Evolutionary conservation across 2,888 invertebrate species (phyloP), one percentile per base, ranked within the genome.

Genomic region (Sminthurinus aureus): DNA sequence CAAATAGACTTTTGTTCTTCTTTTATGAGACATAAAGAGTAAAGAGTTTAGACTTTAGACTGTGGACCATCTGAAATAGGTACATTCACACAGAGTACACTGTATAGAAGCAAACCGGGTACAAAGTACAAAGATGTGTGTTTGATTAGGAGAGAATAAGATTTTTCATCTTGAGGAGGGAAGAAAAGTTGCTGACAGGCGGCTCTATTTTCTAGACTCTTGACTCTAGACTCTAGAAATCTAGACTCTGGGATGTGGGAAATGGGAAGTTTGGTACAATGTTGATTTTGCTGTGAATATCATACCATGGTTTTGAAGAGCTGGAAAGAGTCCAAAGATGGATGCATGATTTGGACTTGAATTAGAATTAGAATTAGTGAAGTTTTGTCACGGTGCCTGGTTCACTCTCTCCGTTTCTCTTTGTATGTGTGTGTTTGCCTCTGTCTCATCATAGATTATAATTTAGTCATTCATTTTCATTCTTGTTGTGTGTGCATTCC

Each of bases 301-400:
- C 52, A 52, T 52, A 2, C 38, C 1, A 38, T 58, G 58, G 2
- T 58, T 58, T 6, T 58, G 58, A 18, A 58, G 15, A 13, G n/a
- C 24, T 78, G 78, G 78, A 78, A n/a, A 24, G n/a, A 0, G 66
- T 78, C 78, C 78, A 78, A 58, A 78, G 78, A 78, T 78, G 78
- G 8, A 58, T 58, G 78, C 38, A 38, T 38, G 38, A 38, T 38
- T 38, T 38, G 38, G 38, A 38, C 38, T 38, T 38, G 38, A 38
- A 38, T 38, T 38, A 38, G 38, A 38, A 38, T 38, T 6, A 1
- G 38, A 38, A 38, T 38, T 6, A 38, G 64, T 78, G 64, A 78
- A 22, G 69, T 24, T 69, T 3, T 58, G 58, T 58, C 13, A 18
- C 2, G 13, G 58, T 58, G 1, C 9, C 2, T 9, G 58, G n/a